A percentile compares a stretch with the other conserved stretches of the same genome.
phyloP scores from a whole-genome alignment of 2,888 invertebrate species.

The Zeuzera pyrina region DNA sequence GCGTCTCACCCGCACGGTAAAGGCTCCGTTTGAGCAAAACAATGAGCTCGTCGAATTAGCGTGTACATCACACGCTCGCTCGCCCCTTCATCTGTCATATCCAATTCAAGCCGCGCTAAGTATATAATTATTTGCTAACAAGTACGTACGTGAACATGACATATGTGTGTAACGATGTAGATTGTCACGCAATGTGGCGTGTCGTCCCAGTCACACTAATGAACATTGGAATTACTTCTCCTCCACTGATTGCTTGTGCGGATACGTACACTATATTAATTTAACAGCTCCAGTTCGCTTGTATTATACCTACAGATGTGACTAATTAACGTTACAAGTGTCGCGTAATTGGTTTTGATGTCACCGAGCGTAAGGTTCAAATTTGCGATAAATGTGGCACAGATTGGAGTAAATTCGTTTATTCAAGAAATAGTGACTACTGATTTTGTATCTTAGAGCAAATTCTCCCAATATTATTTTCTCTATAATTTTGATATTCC shows the following conservation, averaged over 20 bases:
- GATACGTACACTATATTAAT: slow-evolving; percentile 30
- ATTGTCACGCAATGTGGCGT: slow-evolving; percentile 57
- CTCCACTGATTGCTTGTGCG: background rate
- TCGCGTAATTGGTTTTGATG: slow-evolving; percentile 45
- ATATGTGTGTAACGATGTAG: slow-evolving; percentile 14
- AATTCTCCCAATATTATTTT: too few species aligned
- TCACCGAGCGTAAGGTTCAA: slow-evolving; percentile 2
- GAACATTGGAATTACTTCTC: too few species aligned
- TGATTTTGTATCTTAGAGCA: too few species aligned
- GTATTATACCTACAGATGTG: slow-evolving; percentile 26
- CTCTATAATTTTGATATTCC: too few species aligned
- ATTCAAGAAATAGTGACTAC: too few species aligned
- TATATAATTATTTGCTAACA: slow-evolving; percentile 39
- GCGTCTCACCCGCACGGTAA: too few species aligned
- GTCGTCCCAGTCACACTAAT: slow-evolving; percentile 47
- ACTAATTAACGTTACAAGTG: slow-evolving; percentile 53
- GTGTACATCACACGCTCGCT: too few species aligned
- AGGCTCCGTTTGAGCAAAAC: too few species aligned
- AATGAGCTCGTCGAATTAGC: too few species aligned
- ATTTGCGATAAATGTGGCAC: too few species aligned
- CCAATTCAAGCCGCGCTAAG: slow-evolving; percentile 23
- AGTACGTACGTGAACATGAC: slow-evolving; percentile 22
- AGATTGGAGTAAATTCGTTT: too few species aligned
- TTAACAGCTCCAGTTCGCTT: slow-evolving; percentile 28
- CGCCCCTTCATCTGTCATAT: too few species aligned